These are phyloP conservation scores for Parus major DNA, from an alignment of 2,113 vertebrate species.

Conservation along the genomic window DNA sequence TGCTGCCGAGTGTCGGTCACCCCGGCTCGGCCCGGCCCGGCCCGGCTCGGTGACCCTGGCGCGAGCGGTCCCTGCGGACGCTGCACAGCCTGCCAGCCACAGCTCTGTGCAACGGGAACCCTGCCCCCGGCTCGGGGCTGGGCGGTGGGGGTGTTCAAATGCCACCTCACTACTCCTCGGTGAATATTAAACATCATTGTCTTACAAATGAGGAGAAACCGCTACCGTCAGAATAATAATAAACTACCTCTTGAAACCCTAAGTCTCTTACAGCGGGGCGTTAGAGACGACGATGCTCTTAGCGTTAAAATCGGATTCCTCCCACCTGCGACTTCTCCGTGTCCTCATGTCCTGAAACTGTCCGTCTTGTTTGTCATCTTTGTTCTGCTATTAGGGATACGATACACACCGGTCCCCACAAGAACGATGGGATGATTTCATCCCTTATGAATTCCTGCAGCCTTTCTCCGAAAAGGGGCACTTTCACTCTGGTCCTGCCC, in stretches of 20 bases:
- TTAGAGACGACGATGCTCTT: background rate
- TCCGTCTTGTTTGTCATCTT: background rate
- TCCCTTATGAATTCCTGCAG: background rate
- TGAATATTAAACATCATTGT: conserved; percentile 41
- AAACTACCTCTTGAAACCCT: background rate
- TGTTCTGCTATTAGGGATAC: background rate
- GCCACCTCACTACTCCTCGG: background rate
- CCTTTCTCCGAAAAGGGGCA: background rate
- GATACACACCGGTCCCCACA: background rate
- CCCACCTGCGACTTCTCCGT: background rate
- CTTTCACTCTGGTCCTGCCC: background rate
- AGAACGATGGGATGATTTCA: background rate
- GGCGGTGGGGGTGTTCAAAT: background rate
- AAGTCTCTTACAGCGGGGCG: background rate
- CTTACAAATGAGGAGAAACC: conserved; percentile 15
- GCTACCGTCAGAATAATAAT: background rate
- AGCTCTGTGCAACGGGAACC: background rate
- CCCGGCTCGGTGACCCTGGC: background rate
- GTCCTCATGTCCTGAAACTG: background rate
- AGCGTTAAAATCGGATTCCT: conserved; percentile 9
- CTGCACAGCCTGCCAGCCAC: background rate
- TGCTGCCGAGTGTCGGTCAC: too few relatives aligned
- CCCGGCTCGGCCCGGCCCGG: background rate
- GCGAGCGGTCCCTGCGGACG: background rate
- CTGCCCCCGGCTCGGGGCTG: background rate